Evolutionary conservation across 2,797 vertebrate genomes (phyloP).

Genomic region (Sarcophilus harrisii): DNA sequence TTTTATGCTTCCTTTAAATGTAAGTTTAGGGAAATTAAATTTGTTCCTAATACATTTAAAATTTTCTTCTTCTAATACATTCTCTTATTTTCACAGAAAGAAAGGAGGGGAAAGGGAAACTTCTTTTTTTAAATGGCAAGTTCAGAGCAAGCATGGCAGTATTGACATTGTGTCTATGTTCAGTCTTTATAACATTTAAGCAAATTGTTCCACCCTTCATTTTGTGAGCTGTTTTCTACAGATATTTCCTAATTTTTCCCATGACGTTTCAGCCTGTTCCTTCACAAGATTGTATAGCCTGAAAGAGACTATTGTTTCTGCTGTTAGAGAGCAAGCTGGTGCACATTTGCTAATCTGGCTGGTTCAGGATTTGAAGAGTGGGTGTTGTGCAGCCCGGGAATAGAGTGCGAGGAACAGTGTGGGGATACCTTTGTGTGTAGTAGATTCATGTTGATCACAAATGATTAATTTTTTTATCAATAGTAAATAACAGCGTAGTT

Average conservation of each 20-base stretch:
- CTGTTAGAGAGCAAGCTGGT: constrained; percentile 76
- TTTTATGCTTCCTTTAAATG: constrained; percentile 40
- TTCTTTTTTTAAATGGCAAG: constrained; percentile 61
- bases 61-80: constrained; percentile 39
- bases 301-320: constrained; percentile 94
- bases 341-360: constrained; percentile 78
- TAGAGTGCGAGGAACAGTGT: constrained; percentile 24
- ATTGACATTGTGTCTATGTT: constrained; percentile 72
- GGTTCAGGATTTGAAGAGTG: constrained; percentile 83
- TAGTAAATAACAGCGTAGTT: constrained; percentile 41
- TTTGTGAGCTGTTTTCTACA: constrained; percentile 82
- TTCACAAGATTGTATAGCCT: constrained; percentile 84
- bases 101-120: neutral
- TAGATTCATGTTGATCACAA: neutral
- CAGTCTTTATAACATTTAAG: constrained; percentile 75
- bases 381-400: constrained; percentile 71
- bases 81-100: constrained; percentile 45
- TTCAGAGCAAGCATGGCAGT: constrained; percentile 57
- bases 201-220: constrained; percentile 81
- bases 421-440: constrained; percentile 27
- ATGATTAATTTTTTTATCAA: constrained; percentile 50
- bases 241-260: constrained; percentile 87
- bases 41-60: constrained; percentile 56
- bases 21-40: constrained; percentile 62
- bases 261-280: constrained; percentile 85